These are phyloP conservation scores for Hesperophylax magnus DNA, from an alignment of 1,140 invertebrate species.

Conservation along the genomic window DNA sequence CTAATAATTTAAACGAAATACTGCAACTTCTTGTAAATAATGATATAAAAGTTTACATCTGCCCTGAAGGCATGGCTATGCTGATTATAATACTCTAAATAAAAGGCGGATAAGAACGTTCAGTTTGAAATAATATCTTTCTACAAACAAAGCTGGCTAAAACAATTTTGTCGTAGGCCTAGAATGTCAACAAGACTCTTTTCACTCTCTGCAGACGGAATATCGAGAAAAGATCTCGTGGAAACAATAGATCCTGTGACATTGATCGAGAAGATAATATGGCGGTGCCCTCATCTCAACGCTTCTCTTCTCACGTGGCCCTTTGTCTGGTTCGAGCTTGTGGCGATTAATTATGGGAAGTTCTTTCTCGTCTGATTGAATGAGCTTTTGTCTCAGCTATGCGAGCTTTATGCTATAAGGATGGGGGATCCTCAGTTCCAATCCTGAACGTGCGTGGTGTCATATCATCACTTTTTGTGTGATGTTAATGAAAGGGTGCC, in stretches of 20 bases:
- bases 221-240: slow-evolving; percentile 25
- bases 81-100: no score
- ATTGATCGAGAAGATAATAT: slow-evolving; percentile 56
- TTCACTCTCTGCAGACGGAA: background rate
- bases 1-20: no score
- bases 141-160: no score
- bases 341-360: slow-evolving; percentile 53
- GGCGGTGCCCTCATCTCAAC: slow-evolving; percentile 55
- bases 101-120: no score
- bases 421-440: background rate
- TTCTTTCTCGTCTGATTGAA: slow-evolving; percentile 45
- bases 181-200: slow-evolving; percentile 14
- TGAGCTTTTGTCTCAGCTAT: slow-evolving; percentile 37
- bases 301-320: slow-evolving; percentile 42
- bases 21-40: no score
- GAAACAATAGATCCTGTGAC: slow-evolving; percentile 55
- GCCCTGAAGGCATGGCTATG: no score
- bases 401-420: slow-evolving; percentile 29
- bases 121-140: no score
- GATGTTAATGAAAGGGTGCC: slow-evolving; percentile 2
- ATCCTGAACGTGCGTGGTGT: background rate
- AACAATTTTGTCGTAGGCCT: background rate
- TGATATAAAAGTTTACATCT: no score
- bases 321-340: slow-evolving; percentile 38
- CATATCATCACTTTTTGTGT: slow-evolving; percentile 23